Evolutionary conservation across 2,797 vertebrate species (phyloP).

Genomic region (Agapornis canus): DNA sequence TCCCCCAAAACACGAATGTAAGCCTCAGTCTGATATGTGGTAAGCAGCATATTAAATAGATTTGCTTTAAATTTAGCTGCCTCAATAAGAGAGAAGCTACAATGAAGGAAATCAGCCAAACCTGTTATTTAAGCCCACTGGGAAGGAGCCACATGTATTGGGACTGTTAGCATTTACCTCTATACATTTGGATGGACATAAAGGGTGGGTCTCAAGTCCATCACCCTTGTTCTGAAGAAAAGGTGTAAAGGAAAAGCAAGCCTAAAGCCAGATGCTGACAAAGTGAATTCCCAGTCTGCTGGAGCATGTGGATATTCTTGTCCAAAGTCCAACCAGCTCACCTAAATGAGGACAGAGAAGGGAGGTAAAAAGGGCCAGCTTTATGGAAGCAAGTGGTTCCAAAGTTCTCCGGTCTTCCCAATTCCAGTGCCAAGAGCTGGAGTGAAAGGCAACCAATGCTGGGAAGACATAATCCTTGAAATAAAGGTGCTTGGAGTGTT

Average conservation of each 20-base stretch:
- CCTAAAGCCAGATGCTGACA: background rate
- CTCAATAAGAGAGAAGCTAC: background rate
- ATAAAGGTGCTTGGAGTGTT: background rate
- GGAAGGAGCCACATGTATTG: background rate
- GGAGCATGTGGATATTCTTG: rapidly evolving
- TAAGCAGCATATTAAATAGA: rapidly evolving
- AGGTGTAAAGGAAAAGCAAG: background rate
- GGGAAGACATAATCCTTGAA: background rate
- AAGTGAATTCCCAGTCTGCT: background rate
- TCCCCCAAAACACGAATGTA: background rate
- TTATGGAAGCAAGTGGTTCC: background rate
- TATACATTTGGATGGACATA: background rate
- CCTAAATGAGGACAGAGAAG: background rate
- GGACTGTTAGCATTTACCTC: background rate
- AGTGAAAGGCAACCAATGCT: background rate
- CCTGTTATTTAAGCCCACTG: background rate
- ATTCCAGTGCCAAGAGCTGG: background rate
- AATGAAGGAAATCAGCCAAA: background rate
- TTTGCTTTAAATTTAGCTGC: background rate
- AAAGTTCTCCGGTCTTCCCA: background rate
- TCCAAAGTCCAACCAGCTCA: background rate
- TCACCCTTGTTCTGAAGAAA: background rate
- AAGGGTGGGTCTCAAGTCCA: background rate
- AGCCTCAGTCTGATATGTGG: rapidly evolving
- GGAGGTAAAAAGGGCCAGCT: background rate